A percentile compares a stretch with the other conserved stretches of the same genome.
Conservation (phyloP, 2,797 vertebrate genomes). For the Amazona ochrocephala region DNA sequence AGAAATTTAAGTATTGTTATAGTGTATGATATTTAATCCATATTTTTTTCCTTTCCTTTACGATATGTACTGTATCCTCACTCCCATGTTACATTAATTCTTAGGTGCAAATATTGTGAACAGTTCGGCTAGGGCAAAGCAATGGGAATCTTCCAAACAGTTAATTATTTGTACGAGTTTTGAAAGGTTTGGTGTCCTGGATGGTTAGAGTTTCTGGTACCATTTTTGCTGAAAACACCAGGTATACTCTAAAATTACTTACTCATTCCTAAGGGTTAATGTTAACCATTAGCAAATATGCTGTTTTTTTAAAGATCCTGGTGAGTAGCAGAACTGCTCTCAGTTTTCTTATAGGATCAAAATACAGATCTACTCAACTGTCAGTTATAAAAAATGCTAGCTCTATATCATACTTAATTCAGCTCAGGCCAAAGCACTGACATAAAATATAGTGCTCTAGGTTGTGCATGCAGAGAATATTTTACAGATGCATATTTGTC, state of each 20-base stretch:
- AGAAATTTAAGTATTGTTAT: neutral
- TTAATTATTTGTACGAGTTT: neutral
- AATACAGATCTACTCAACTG: neutral
- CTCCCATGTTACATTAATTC: rapidly evolving
- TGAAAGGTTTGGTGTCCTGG: neutral
- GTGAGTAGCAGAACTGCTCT: neutral
- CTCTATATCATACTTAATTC: neutral
- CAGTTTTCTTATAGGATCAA: neutral
- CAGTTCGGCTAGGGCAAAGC: neutral
- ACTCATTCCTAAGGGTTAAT: neutral
- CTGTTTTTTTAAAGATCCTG: neutral
- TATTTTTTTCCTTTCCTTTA: neutral
- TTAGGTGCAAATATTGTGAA: neutral
- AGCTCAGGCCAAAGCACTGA: neutral
- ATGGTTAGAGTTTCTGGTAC: neutral
- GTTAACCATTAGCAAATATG: neutral
- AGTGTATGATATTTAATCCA: neutral
- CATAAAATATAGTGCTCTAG: neutral
- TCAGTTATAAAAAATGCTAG: neutral
- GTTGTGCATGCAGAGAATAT: neutral
- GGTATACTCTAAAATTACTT: neutral
- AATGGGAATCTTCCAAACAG: neutral
- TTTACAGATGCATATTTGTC: neutral
- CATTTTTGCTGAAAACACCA: neutral
- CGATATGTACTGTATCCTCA: neutral